A percentile compares a stretch with the other conserved stretches of the same genome.
phyloP scores from a whole-genome alignment of 2,888 invertebrate species.

The Orthonychiurus folsomi region DNA sequence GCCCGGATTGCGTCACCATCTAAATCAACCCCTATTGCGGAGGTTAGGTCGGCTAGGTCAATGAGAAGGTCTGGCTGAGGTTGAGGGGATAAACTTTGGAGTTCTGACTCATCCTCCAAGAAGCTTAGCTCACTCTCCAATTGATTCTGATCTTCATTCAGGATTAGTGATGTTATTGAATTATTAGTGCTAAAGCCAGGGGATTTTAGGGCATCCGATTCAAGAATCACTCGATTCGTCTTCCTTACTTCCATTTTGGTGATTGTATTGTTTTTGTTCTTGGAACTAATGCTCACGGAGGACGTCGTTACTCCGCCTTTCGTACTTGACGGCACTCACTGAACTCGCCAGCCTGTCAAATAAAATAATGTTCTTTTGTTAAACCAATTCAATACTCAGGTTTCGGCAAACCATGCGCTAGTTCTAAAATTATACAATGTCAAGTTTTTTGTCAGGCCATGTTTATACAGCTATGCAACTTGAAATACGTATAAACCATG shows the following conservation, averaged over 20 bases:
- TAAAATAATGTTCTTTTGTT: no score
- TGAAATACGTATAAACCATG: no score
- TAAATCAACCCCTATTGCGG: background rate
- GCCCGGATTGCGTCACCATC: background rate
- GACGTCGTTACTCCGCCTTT: background rate
- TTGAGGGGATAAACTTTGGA: conserved; percentile 5
- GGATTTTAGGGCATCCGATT: background rate
- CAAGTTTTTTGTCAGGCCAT: no score
- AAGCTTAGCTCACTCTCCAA: background rate
- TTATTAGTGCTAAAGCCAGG: background rate
- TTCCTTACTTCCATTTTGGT: background rate
- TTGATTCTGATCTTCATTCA: background rate
- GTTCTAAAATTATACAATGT: no score
- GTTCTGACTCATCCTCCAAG: background rate
- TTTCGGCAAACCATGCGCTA: no score
- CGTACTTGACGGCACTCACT: background rate
- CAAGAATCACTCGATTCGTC: background rate
- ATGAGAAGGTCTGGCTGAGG: conserved; percentile 14
- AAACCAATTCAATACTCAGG: no score
- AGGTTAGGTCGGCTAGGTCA: background rate
- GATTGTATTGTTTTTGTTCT: background rate
- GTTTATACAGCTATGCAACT: no score
- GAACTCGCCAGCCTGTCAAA: background rate
- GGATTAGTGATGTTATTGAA: background rate
- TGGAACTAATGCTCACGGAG: background rate